Evolutionary conservation across 1,140 invertebrate genomes (phyloP), one percentile per base, ranked within the genome.

Genomic region (Aphaenogaster ashmeadi): DNA sequence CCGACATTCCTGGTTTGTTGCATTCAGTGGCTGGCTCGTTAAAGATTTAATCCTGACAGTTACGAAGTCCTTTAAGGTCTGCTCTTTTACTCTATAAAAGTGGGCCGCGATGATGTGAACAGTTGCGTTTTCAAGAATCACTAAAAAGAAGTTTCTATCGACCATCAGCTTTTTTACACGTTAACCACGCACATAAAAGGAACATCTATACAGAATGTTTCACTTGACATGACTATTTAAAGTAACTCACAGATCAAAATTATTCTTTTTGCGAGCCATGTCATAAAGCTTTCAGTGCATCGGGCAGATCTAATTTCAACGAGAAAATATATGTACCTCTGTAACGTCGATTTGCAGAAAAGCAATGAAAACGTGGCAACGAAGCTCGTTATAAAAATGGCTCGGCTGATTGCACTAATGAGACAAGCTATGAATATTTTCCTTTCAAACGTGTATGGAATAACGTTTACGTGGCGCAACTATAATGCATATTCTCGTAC

Each of bases 1-100:
- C 80, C 52, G 77, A 66, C 47, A 4, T 69, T 41, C 54, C n/a
- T 74, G 54, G 54, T 50, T 62, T 60, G 80, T 60, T 83, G 60
- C 52, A 71, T 44, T 58, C 38, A 72, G 13, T 21, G 52, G 2
- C 27, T 47, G 67, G 27, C 54, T 83, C 52, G 41, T 83, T 83
- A 83, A 83, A 83, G 41, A 52, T 81, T 67, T 69, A 81, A 69
- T 50, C 18, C 36, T 44, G 38, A 38, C 15, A 41, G 36, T 38
- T 38, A 50, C 18, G 6, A 67, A 58, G 15, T 83, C 18, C 52
- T 83, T 60, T 74, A 83, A 83, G 64, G 33, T 81, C 38, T 41
- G 27, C 6, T 80, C 36, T 18, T 27, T 27, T 56, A 41, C n/a
- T 47, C 18, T 44, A n/a, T 11, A 44, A 79, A 79, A 79, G 27